Base-by-base conservation (phyloP, 2,888 invertebrate species). In the Meteorus cinctellus region DNA sequence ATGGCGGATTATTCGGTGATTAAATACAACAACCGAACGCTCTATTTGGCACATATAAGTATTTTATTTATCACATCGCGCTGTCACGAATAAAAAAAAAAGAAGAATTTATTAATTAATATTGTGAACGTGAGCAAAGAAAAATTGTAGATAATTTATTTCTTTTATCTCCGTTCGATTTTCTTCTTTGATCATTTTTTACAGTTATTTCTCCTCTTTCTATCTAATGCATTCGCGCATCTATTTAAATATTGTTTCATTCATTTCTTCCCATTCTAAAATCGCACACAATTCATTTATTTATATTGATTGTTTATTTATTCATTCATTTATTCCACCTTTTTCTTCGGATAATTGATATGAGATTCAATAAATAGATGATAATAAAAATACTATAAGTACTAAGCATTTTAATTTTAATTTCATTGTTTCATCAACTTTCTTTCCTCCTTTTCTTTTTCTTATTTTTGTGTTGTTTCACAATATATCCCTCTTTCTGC, bases 351-450 rank as follows among this genome's bases (percentile, higher is more conserved):
- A 76, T 62, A 27, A 67, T 73, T 45, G 62, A 68, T 81, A 78
- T 84, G 83, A 85, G 80, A 84, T 82, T 86, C 84, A 86, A 88
- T 88, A 88, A 89, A 88, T 87, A 85, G 87, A 87, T 82, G 82
- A 85, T 84, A 85, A 84, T 83, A 87, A 86, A 84, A 86, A 81
- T 80, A 81, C 86, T 88, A 87, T 87, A 87, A 88, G 87, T 88
- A 88, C 87, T 85, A 87, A 83, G 84, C 84, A 82, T 82, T 82
- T 81, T 63, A 60, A 77, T 73, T 78, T 71, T 67, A 71, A 70
- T 77, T 74, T n/a, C 48, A 29, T 68, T 45, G 2, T 1, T 45
- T 55, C 36, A 41, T 34, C 8, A 34, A 34, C 34, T 34, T 36
- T 19, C 10, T 6, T 24, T 36, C 24, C 67, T 55, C 41, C 41